These are phyloP conservation scores for Drosophila orosa DNA, from an alignment of 1,140 invertebrate species.

Conservation along the genomic window DNA sequence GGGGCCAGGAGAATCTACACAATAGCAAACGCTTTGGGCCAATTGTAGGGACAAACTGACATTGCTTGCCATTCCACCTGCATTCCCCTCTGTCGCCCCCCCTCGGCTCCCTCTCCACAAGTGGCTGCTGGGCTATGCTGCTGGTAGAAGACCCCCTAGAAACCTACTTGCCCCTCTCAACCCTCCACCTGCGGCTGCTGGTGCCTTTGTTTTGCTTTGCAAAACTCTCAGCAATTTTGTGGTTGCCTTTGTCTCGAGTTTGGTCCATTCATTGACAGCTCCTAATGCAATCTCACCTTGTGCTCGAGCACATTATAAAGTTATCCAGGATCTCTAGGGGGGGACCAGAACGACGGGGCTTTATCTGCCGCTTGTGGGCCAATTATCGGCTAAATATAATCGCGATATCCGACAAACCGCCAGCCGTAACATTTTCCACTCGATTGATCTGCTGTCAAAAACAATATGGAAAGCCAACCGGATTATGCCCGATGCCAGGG, in stretches of 20 bases:
- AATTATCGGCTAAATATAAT: slow-evolving; percentile 52
- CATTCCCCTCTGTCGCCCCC: slow-evolving; percentile 8
- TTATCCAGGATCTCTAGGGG: slow-evolving; percentile 28
- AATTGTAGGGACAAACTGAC: slow-evolving; percentile 51
- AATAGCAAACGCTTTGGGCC: slow-evolving; percentile 56
- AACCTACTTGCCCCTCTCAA: not conserved
- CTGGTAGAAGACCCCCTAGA: slow-evolving; percentile 22
- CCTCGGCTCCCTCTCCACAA: slow-evolving; percentile 22
- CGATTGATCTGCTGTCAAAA: slow-evolving; percentile 50
- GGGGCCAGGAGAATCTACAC: slow-evolving; percentile 24
- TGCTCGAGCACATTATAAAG: slow-evolving; percentile 55
- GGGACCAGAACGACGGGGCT: not conserved
- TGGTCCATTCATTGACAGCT: slow-evolving; percentile 49
- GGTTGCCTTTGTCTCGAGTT: slow-evolving; percentile 48
- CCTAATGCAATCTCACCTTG: slow-evolving; percentile 59
- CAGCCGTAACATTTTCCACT: slow-evolving; percentile 40
- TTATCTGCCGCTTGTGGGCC: slow-evolving; percentile 28
- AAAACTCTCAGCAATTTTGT: slow-evolving; percentile 46
- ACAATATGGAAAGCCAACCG: slow-evolving; percentile 40
- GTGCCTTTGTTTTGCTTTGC: slow-evolving; percentile 52
- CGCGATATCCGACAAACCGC: slow-evolving; percentile 37
- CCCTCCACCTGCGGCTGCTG: slow-evolving; percentile 5
- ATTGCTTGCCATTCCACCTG: slow-evolving; percentile 42
- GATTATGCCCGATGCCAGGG: slow-evolving; percentile 26
- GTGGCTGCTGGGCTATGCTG: slow-evolving; percentile 41